Percentiles rank a stretch among this genome's conserved stretches.
Evolutionary conservation across 2,113 vertebrate genomes (phyloP).

Genomic region (Crotophaga sulcirostris): DNA sequence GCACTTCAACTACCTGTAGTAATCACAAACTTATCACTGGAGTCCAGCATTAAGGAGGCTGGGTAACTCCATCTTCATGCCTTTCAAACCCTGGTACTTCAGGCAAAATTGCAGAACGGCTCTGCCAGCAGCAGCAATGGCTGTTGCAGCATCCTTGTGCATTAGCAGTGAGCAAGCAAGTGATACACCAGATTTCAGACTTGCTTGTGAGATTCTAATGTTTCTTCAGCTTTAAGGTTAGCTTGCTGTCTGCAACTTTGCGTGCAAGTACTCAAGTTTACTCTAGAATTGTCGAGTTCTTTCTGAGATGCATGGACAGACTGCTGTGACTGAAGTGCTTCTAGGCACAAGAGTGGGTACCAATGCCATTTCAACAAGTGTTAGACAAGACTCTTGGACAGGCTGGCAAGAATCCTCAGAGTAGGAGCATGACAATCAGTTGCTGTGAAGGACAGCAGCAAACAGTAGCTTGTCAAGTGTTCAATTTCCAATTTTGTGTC

Average conservation of each 20-base stretch:
- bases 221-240: neutral
- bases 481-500: neutral
- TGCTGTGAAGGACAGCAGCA: neutral
- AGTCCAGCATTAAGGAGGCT: neutral
- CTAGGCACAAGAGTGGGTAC: neutral
- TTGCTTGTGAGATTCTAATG: neutral
- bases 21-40: neutral
- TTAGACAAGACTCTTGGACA: neutral
- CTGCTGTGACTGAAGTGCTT: neutral
- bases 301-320: neutral
- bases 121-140: neutral
- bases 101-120: neutral
- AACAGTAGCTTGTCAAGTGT: neutral
- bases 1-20: neutral
- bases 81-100: neutral
- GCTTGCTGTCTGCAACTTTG: fast-evolving
- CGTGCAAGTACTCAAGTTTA: neutral
- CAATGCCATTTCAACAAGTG: neutral
- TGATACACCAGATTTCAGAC: neutral
- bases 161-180: neutral
- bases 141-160: neutral
- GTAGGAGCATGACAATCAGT: neutral
- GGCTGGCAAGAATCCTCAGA: neutral
- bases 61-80: neutral
- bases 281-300: no score